Conservation (phyloP, 2,797 vertebrate genomes). For the Scyliorhinus canicula region DNA sequence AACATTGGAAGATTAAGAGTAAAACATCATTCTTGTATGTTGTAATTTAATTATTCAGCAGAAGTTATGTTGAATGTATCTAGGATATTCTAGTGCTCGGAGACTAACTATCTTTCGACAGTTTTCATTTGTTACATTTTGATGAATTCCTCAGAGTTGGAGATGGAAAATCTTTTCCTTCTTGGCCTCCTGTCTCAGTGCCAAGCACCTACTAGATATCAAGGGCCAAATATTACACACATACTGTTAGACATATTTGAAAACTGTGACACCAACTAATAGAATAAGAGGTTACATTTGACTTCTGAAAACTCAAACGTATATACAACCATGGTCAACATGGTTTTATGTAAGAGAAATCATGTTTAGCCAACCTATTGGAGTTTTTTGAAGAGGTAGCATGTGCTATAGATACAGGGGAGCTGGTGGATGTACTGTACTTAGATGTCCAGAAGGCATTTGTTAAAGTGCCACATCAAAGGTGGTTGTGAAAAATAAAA, state of each 20-base stretch:
- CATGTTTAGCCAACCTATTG: no score
- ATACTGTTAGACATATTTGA: neutral
- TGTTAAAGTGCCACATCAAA: no score
- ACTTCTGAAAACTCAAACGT: neutral
- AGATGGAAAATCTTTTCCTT: neutral
- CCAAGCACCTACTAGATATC: neutral
- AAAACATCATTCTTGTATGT: neutral
- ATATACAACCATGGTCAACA: no score
- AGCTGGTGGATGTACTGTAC: no score
- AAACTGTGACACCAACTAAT: neutral
- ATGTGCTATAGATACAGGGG: no score
- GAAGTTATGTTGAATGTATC: neutral
- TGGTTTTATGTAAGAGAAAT: no score
- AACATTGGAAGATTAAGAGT: slow-evolving; percentile 19
- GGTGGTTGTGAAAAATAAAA: no score
- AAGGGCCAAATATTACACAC: neutral
- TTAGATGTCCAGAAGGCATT: no score
- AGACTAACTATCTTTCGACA: neutral
- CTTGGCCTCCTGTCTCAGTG: no score
- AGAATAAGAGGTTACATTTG: neutral
- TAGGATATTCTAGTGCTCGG: neutral
- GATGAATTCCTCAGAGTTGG: neutral
- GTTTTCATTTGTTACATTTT: slow-evolving; percentile 13
- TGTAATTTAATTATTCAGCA: slow-evolving; percentile 29
- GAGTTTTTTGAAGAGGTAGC: no score